phyloP scores from a whole-genome alignment of 2,113 vertebrate species.

The Caranx ignobilis region DNA sequence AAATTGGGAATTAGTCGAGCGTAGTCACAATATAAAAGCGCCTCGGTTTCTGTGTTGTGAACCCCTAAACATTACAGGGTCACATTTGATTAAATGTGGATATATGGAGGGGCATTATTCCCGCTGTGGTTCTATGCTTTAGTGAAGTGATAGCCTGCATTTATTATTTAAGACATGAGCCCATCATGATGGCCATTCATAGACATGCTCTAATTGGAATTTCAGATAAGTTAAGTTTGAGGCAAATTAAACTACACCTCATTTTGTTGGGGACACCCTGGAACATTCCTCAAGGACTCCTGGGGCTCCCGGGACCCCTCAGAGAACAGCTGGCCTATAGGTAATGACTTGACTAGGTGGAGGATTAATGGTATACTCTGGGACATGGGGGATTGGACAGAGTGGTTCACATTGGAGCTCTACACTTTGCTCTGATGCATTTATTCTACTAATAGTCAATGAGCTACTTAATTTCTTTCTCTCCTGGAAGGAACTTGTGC shows the following conservation, averaged over 20 bases:
- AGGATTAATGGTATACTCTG: slow-evolving; percentile 63
- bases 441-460: slow-evolving; percentile 45
- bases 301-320: slow-evolving; percentile 17
- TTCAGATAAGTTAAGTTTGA: slow-evolving; percentile 35
- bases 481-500: slow-evolving; percentile 7
- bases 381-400: slow-evolving; percentile 42
- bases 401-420: slow-evolving; percentile 52
- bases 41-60: slow-evolving; percentile 52
- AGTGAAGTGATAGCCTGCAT: background rate
- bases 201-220: slow-evolving; percentile 13
- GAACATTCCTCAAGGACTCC: slow-evolving; percentile 41
- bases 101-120: slow-evolving; percentile 23
- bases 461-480: slow-evolving; percentile 21
- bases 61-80: slow-evolving; percentile 52
- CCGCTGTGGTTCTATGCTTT: slow-evolving; percentile 11
- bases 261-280: slow-evolving; percentile 28
- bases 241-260: slow-evolving; percentile 26
- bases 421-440: slow-evolving; percentile 39
- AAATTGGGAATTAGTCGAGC: slow-evolving; percentile 75
- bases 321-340: slow-evolving; percentile 52
- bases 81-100: slow-evolving; percentile 55
- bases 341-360: slow-evolving; percentile 60
- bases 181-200: background rate
- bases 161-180: slow-evolving; percentile 24
- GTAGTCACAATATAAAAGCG: slow-evolving; percentile 50